Conservation (phyloP, 1,140 invertebrate genomes). For the Dreissena rostriformis region DNA sequence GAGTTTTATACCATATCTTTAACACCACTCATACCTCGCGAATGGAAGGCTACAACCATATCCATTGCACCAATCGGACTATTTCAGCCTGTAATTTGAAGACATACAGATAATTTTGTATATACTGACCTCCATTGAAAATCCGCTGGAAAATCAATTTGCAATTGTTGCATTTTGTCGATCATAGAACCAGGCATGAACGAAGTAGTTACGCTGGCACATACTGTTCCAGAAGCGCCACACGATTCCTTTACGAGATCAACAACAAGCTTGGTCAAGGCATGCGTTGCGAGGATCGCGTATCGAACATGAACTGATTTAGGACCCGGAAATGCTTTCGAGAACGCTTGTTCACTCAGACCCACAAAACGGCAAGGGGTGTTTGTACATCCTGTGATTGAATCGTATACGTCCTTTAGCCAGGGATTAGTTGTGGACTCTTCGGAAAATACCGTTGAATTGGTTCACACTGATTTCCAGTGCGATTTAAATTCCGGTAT, state of each 20-base stretch:
- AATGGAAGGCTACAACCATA: no score
- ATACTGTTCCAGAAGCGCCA: background rate
- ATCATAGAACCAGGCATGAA: constrained; percentile 14
- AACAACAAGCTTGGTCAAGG: background rate
- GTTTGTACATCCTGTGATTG: constrained; percentile 9
- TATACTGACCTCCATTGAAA: constrained; percentile 36
- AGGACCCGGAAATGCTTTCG: background rate
- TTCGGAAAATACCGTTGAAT: constrained; percentile 2
- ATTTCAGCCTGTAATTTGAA: no score
- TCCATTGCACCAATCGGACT: no score
- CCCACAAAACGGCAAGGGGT: background rate
- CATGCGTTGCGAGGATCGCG: constrained; percentile 17
- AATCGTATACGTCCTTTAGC: constrained; percentile 17
- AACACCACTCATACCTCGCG: no score
- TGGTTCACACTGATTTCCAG: constrained; percentile 47
- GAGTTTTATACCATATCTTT: no score
- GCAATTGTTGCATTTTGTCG: background rate
- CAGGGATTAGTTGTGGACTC: constrained; percentile 16
- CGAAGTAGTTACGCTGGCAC: no score
- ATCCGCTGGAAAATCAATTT: background rate
- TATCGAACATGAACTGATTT: constrained; percentile 5
- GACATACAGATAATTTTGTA: background rate
- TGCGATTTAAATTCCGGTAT: constrained; percentile 17
- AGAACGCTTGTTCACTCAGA: background rate
- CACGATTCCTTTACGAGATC: background rate